Base-by-base conservation (phyloP, 1,140 invertebrate genomes). In the Dufourea novaeangliae region DNA sequence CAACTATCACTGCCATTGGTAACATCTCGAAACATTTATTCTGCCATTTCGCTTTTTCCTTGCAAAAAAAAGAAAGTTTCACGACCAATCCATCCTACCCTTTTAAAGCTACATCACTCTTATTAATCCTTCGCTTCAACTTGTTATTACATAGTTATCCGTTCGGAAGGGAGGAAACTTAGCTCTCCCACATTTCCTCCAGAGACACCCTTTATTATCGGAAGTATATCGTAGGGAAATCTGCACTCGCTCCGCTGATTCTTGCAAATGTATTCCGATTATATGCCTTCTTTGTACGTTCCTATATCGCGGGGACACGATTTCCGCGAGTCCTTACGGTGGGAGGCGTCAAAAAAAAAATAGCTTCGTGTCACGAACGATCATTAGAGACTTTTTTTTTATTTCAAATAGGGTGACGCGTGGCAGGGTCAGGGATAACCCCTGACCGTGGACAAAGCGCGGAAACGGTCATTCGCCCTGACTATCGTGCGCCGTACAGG, bases 341-440 rank as follows among this genome's bases (percentile, higher is more conserved):
- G 69, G 78, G 72, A 78, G 80, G 78, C 78, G 73, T 46, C 64
- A 63, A 59, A 59, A 34, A 80, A 84, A 85, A 85, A 85, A 85
- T 85, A 84, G 82, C 74, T 84, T 82, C 62, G 56, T 85, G 82
- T 85, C 83, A 85, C 83, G 83, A 85, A 82, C 69, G 79, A 75
- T 84, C 74, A 84, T 85, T 85, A 84, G 46, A 7, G 39, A 84
- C 63, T 84, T 81, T 73, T 77, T 79, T 66, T 32, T 22, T 78
- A 74, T 69, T 73, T 64, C 25, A 39, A 68, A 69, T 63, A 67
- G 80, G 57, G 71, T 56, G 62, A 41, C 68, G 61, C 82, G 74
- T 81, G 70, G 63, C 71, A 73, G 85, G 84, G 85, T 86, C 84
- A 86, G 78, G 85, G 81, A 83, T 83, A 78, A 80, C 80, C 78